A percentile compares a stretch with the other conserved stretches of the same genome.
These are phyloP conservation scores for Gyrodactylus salaris DNA, from an alignment of 1,140 invertebrate species.

Conservation along the genomic window DNA sequence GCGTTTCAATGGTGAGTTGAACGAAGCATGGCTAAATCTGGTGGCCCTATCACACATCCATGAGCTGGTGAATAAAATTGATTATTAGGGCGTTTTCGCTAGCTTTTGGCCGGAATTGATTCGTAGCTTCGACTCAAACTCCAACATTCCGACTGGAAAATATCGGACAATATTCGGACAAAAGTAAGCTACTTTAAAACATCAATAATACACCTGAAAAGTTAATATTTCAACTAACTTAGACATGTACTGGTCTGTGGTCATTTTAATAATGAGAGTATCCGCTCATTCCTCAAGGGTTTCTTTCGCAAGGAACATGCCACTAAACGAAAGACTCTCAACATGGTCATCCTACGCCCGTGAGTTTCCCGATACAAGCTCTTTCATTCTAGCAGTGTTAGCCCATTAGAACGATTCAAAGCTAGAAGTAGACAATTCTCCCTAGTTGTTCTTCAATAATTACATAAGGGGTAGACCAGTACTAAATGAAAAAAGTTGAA, in stretches of 20 bases:
- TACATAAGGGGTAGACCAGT: too few relatives aligned
- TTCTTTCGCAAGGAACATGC: background rate
- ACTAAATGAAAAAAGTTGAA: too few relatives aligned
- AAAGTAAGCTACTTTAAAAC: background rate
- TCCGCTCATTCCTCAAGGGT: background rate
- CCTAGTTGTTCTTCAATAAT: too few relatives aligned
- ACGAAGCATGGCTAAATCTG: background rate
- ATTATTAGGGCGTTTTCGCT: background rate
- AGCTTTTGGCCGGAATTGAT: background rate
- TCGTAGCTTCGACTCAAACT: background rate
- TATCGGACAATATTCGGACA: background rate
- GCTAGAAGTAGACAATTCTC: too few relatives aligned
- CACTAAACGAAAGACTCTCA: background rate
- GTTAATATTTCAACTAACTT: too few relatives aligned
- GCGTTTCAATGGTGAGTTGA: constrained; percentile 17
- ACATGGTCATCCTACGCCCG: background rate
- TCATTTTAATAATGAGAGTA: background rate
- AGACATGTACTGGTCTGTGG: background rate
- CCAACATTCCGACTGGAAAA: background rate
- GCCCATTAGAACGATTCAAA: too few relatives aligned
- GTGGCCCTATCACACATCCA: background rate
- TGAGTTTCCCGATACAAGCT: background rate
- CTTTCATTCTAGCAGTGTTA: background rate
- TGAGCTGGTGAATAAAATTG: too few relatives aligned
- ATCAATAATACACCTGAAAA: too few relatives aligned